Conservation (phyloP, 1,140 invertebrate genomes). For the Philaenus spumarius region DNA sequence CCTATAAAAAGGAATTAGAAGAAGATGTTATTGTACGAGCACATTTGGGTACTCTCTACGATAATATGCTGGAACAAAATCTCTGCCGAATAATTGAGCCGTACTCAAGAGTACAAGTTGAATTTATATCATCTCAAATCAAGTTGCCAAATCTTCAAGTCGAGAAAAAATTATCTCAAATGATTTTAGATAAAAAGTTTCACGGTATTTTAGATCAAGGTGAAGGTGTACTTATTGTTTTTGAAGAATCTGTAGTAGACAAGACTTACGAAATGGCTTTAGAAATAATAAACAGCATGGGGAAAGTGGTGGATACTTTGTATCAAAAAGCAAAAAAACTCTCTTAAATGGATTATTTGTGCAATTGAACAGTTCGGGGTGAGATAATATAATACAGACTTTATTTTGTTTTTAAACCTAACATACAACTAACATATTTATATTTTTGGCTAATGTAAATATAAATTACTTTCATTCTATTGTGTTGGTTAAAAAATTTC, state of each 20-base stretch:
- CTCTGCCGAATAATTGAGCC: conserved; percentile 98
- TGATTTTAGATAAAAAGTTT: conserved; percentile 99
- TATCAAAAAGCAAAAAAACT: conserved; percentile 98
- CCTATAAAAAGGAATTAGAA: conserved; percentile 84
- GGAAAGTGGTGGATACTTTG: conserved; percentile 96
- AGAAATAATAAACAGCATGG: conserved; percentile 97
- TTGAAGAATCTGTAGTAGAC: conserved; percentile 90
- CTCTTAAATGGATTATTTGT: conserved; percentile 53
- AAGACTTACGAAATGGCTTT: conserved; percentile 96
- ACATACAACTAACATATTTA: too few relatives aligned
- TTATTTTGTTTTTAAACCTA: too few relatives aligned
- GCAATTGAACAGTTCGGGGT: too few relatives aligned
- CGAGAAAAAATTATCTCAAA: conserved; percentile 98
- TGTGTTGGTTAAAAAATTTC: too few relatives aligned
- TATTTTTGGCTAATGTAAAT: too few relatives aligned
- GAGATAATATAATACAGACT: too few relatives aligned
- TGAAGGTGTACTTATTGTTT: conserved; percentile 94
- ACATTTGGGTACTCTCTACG: conserved; percentile 94
- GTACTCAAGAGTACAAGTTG: conserved; percentile 92
- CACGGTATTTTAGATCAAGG: conserved; percentile 97
- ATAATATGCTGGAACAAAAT: conserved; percentile 99
- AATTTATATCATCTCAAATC: conserved; percentile 69
- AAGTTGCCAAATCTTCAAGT: conserved; percentile 84
- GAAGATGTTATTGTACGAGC: conserved; percentile 95
- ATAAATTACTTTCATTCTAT: too few relatives aligned